Base-by-base conservation (phyloP, 2,888 invertebrate species). In the Xylocampa areola region DNA sequence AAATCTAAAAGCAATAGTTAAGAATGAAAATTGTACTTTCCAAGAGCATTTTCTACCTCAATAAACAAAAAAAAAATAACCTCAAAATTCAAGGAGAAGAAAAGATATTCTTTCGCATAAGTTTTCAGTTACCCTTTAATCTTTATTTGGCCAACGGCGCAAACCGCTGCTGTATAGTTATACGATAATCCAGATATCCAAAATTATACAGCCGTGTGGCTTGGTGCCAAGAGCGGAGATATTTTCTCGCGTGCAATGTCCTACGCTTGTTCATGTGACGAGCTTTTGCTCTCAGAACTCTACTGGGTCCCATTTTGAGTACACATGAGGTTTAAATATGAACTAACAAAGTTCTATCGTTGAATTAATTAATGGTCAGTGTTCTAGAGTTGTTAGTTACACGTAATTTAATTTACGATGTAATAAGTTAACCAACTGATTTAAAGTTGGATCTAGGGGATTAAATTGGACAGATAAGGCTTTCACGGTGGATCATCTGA, bases 131-230 rank as follows among this genome's bases (percentile, higher is more conserved):
- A n/a, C n/a, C n/a, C n/a, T n/a, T n/a, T n/a, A n/a, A n/a, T n/a
- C n/a, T n/a, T 50, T 55, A 61, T 55, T 49, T 55, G 29, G 23
- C 49, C 54, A 41, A 30, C 48, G 44, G 60, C 25, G 43, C 35
- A 40, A 36, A 37, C 48, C 27, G 17, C 45, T 35, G 5, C 32
- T 11, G 39, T 36, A 32, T 37, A 30, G 48, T 57, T 61, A 36
- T 40, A 54, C 40, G 48, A 40, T 47, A 32, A 72, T 72, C 59
- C 51, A 59, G 57, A 54, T 66, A 47, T 57, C 45, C 64, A 44
- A 57, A 55, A 58, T 51, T 61, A 67, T 57, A 32, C 36, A 61
- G 37, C 35, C 70, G 45, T 64, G 53, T 73, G 73, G 73, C 68
- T 1, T 14, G n/a, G 33, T 73, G 73, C 73, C 72, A 73, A 72